These are phyloP conservation scores for Cochlearius cochlearius DNA, from an alignment of 2,113 vertebrate species.

Conservation along the genomic window DNA sequence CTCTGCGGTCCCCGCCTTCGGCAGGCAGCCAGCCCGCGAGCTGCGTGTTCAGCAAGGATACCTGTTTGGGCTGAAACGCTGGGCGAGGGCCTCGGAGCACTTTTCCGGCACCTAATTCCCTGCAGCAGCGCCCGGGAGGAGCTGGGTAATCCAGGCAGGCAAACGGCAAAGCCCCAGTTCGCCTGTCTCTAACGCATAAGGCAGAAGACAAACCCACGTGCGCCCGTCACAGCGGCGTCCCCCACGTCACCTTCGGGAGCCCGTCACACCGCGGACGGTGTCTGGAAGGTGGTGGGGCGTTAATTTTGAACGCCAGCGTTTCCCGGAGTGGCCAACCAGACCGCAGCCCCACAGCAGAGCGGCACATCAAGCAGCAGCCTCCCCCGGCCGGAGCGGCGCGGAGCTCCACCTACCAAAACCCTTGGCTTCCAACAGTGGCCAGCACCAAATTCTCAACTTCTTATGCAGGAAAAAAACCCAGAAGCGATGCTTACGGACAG, in stretches of 20 bases:
- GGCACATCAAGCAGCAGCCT: background rate
- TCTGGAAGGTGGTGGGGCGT: too few species aligned
- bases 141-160: background rate
- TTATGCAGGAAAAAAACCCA: background rate
- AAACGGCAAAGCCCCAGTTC: background rate
- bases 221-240: background rate
- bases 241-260: background rate
- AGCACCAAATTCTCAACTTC: background rate
- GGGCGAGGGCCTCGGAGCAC: background rate
- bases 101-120: background rate
- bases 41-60: background rate
- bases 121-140: background rate
- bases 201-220: too few species aligned
- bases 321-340: accelerated
- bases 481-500: background rate
- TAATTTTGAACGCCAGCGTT: background rate
- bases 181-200: too few species aligned
- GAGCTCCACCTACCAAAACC: background rate
- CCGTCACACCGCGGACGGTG: accelerated
- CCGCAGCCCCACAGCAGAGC: accelerated
- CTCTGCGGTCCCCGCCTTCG: accelerated
- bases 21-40: background rate
- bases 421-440: background rate
- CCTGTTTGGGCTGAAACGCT: background rate
- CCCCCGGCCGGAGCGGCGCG: background rate